Evolutionary conservation across 1,140 invertebrate species (phyloP), one percentile per base, ranked within the genome.

Genomic region (Maniola jurtina): DNA sequence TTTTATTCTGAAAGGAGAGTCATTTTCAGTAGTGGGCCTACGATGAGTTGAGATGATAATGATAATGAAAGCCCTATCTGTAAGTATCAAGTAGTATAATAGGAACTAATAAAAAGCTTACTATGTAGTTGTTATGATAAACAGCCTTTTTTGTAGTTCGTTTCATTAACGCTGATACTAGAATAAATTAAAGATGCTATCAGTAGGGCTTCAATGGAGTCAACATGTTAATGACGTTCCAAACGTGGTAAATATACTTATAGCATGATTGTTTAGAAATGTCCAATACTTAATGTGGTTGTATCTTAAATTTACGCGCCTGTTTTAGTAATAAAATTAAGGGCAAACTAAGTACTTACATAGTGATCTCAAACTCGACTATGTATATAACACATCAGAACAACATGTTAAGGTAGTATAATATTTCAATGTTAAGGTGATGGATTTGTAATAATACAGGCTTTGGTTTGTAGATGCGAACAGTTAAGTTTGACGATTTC

Each of bases 141-240:
- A 55, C 35, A 52, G 48, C 5, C 15, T 1, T 57, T 57, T 57
- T 57, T 36, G 14, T 57, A 40, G 13, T n/a, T 40, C n/a, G 35
- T 38, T 57, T 57, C 55, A 57, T 40, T 38, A 40, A 56, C 54
- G 16, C 33, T 56, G 50, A 9, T 35, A 56, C 54, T 35, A 33
- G 55, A 57, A 57, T 40, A 57, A 57, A 57, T 57, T 57, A 57
- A 57, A 57, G 55, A 57, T 57, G n/a, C 25, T 57, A 57, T 57
- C 55, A 15, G 55, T 11, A n/a, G 25, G 15, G 55, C 35, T 35
- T 57, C 55, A 57, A 40, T 16, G 55, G 13, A 38, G 13, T 57
- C 13, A 45, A 56, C 16, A 9, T 10, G 16, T 56, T 60, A 60
- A 60, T 60, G 45, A 66, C 47, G 64, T 45, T 25, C 15, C 50